Conservation (phyloP, 2,113 vertebrate species). For the Nothobranchius kuhntae region DNA sequence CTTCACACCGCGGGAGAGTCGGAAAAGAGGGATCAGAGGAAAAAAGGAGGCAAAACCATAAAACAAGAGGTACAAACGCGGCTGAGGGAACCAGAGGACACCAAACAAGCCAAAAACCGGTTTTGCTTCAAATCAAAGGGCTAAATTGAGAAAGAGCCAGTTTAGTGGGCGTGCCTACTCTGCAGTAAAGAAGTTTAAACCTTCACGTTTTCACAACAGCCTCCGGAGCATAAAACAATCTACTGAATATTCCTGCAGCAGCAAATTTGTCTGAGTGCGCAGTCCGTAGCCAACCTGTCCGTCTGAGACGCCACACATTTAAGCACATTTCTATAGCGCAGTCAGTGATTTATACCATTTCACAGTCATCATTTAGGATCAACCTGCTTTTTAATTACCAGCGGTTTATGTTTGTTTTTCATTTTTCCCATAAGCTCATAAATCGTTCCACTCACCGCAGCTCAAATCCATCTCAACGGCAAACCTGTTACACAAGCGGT, state of each 20-base stretch:
- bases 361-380: constrained; percentile 61
- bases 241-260: constrained; percentile 30
- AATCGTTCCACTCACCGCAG: constrained; percentile 46
- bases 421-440: constrained; percentile 66
- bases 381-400: constrained; percentile 67
- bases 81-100: constrained; percentile 8
- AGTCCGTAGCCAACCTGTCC: constrained; percentile 7
- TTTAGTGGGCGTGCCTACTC: constrained; percentile 31
- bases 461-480: constrained; percentile 53
- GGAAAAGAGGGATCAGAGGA: constrained; percentile 27
- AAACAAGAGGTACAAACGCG: constrained; percentile 2
- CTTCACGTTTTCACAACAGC: constrained; percentile 40
- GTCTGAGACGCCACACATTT: constrained; percentile 32
- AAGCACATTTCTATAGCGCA: constrained; percentile 31
- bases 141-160: constrained; percentile 16
- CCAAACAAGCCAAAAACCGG: constrained; percentile 14
- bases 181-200: constrained; percentile 44
- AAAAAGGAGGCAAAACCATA: constrained; percentile 8
- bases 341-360: constrained; percentile 42
- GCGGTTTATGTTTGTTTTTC: constrained; percentile 71
- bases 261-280: constrained; percentile 33
- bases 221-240: constrained; percentile 27
- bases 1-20: constrained; percentile 41
- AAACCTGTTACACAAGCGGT: constrained; percentile 44
- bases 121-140: constrained; percentile 42